phyloP scores from a whole-genome alignment of 2,113 vertebrate genomes.

The Corythoichthys haematopterus region DNA sequence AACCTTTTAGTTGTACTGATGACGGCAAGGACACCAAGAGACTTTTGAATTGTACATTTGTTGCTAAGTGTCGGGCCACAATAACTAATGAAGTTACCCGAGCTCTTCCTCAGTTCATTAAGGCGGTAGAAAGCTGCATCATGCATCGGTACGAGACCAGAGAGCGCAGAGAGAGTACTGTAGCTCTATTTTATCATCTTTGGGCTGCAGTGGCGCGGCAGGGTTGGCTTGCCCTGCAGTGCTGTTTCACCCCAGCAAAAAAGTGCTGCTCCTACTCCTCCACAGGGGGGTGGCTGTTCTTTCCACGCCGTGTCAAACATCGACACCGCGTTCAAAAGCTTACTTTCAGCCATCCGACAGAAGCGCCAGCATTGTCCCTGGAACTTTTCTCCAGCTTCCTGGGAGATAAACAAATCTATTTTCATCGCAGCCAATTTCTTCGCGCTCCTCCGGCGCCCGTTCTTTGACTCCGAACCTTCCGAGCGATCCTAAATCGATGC shows the following conservation, averaged over 20 bases:
- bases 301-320: slow-evolving; percentile 14
- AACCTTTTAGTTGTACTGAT: background rate
- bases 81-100: slow-evolving; percentile 55
- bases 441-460: slow-evolving; percentile 19
- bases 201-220: slow-evolving; percentile 36
- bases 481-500: slow-evolving; percentile 30
- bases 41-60: slow-evolving; percentile 32
- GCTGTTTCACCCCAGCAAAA: slow-evolving; percentile 28
- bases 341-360: slow-evolving; percentile 8
- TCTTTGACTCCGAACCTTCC: slow-evolving; percentile 33
- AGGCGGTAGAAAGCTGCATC: slow-evolving; percentile 45
- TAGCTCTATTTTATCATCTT: slow-evolving; percentile 66
- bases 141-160: slow-evolving; percentile 32
- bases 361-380: slow-evolving; percentile 32
- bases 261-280: slow-evolving; percentile 37
- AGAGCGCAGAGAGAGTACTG: slow-evolving; percentile 52
- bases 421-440: slow-evolving; percentile 39
- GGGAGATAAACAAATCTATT: slow-evolving; percentile 60
- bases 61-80: slow-evolving; percentile 52
- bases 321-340: slow-evolving; percentile 19
- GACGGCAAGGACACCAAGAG: background rate
- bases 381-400: slow-evolving; percentile 47
- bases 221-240: slow-evolving; percentile 42
- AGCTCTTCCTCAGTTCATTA: slow-evolving; percentile 67
- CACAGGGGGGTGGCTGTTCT: slow-evolving; percentile 1